Percentiles rank a stretch among this genome's conserved stretches.
These are phyloP conservation scores for Ophion ellenae DNA, from an alignment of 2,888 invertebrate species.

Conservation along the genomic window DNA sequence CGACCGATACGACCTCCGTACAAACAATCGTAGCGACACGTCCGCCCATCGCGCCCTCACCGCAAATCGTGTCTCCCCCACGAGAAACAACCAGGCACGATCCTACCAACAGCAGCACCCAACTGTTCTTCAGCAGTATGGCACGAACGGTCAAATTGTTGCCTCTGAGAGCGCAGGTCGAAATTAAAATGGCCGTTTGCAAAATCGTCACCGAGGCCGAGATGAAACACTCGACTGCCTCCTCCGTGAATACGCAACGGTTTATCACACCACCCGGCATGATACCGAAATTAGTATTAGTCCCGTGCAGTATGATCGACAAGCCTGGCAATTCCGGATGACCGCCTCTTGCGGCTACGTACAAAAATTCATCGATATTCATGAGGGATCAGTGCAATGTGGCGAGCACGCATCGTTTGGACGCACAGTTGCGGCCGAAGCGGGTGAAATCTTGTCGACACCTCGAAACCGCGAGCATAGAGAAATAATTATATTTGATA, in stretches of 20 bases:
- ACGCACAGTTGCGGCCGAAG: not conserved
- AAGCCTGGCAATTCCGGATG: constrained; percentile 69
- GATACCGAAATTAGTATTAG: constrained; percentile 80
- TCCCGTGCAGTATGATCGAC: constrained; percentile 81
- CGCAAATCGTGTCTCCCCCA: not conserved
- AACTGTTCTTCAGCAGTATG: constrained; percentile 81
- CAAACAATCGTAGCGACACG: constrained; percentile 65
- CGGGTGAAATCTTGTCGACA: not conserved
- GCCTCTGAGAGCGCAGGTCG: constrained; percentile 79
- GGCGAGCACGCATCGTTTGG: not conserved
- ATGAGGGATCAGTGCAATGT: not conserved
- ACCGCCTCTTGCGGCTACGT: not conserved
- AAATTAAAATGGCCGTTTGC: constrained; percentile 81
- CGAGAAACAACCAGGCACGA: constrained; percentile 33
- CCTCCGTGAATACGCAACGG: constrained; percentile 72
- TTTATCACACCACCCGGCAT: constrained; percentile 76
- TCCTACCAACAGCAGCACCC: constrained; percentile 74
- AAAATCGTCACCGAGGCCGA: constrained; percentile 81
- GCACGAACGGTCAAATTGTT: constrained; percentile 78
- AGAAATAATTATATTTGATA: constrained; percentile 8
- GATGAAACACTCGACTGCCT: constrained; percentile 69
- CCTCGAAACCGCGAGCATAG: not conserved
- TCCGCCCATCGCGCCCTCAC: constrained; percentile 23
- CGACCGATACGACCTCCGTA: constrained; percentile 38
- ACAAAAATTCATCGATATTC: not conserved